These are phyloP conservation scores for Drosophila kanekoi DNA, from an alignment of 2,888 invertebrate genomes.

Conservation along the genomic window DNA sequence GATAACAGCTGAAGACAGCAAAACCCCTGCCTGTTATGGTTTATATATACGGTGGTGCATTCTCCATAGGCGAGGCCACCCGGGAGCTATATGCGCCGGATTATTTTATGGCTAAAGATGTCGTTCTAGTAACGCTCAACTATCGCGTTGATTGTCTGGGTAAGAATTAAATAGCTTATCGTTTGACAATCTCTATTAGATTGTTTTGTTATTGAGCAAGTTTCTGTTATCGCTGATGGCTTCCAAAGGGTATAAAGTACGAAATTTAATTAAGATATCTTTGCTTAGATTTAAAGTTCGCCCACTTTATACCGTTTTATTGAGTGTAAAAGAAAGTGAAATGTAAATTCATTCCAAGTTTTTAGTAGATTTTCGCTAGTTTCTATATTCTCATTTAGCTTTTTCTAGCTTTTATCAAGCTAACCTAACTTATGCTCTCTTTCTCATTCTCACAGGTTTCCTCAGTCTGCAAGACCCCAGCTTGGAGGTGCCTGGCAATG, in stretches of 20 bases:
- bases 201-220: not conserved
- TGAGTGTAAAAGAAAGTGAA: too few relatives aligned
- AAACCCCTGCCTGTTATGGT: constrained; percentile 84
- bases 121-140: constrained; percentile 85
- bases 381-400: too few relatives aligned
- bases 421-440: not conserved
- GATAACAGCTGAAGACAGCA: constrained; percentile 49
- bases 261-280: not conserved
- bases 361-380: too few relatives aligned
- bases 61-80: constrained; percentile 83
- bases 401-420: not conserved
- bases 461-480: constrained; percentile 85
- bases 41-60: constrained; percentile 86
- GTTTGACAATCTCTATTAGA: constrained; percentile 5
- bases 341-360: too few relatives aligned
- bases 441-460: constrained; percentile 82
- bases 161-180: constrained; percentile 40
- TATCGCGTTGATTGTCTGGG: constrained; percentile 85
- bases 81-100: constrained; percentile 83
- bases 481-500: constrained; percentile 86
- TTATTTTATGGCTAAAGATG: constrained; percentile 85
- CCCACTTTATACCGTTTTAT: not conserved
- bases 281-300: not conserved
- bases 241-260: constrained; percentile 1
- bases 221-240: not conserved